phyloP scores from a whole-genome alignment of 2,888 invertebrate genomes.

The Pollenia labialis region DNA sequence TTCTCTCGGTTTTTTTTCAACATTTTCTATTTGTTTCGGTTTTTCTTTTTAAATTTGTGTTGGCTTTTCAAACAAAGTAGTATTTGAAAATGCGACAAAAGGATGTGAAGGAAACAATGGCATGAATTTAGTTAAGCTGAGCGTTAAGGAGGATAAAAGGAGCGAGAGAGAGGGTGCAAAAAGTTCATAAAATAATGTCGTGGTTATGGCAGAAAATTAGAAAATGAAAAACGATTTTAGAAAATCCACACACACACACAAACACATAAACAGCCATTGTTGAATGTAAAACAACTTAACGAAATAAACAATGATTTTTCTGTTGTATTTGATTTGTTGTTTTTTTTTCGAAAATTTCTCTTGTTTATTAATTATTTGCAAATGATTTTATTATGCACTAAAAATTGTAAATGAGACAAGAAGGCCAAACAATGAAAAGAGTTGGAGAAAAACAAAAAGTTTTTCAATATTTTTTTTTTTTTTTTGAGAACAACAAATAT shows the following conservation, averaged over 20 bases:
- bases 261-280: neutral
- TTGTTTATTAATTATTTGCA: constrained; percentile 66
- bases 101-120: constrained; percentile 18
- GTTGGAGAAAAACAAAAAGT: neutral
- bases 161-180: neutral
- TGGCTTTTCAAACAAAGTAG: constrained; percentile 8
- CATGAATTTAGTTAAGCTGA: neutral
- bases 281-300: neutral
- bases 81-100: constrained; percentile 47
- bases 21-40: constrained; percentile 22
- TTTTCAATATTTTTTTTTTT: neutral
- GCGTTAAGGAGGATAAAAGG: neutral
- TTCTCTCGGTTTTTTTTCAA: neutral
- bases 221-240: constrained; percentile 33
- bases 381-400: constrained; percentile 64
- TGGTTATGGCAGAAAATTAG: constrained; percentile 50
- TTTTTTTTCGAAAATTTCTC: constrained; percentile 12
- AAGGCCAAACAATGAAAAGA: neutral
- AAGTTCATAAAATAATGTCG: neutral
- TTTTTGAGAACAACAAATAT: neutral
- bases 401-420: constrained; percentile 30
- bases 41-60: neutral
- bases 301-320: neutral
- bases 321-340: neutral
- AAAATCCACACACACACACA: neutral